These are phyloP conservation scores for Hapalemur alaotrensis DNA, from an alignment of 2,797 vertebrate species.

Conservation along the genomic window DNA sequence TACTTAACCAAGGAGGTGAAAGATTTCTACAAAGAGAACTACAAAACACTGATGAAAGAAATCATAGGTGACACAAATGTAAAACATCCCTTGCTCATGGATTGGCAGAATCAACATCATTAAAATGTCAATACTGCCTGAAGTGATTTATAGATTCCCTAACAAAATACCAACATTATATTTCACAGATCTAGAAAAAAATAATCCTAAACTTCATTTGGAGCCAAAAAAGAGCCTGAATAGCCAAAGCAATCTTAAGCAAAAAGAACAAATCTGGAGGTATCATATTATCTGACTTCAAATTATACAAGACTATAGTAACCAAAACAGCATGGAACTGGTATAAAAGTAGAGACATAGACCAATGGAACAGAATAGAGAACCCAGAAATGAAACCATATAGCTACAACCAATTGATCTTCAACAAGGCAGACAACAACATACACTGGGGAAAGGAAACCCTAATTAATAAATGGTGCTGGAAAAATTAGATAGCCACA, in stretches of 20 bases:
- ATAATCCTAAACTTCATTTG: not conserved
- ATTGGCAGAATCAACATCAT: not conserved
- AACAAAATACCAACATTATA: not conserved
- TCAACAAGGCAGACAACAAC: not conserved
- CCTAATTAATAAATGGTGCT: not conserved
- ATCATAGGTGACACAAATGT: not conserved
- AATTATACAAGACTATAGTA: not conserved
- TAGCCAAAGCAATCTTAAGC: not conserved
- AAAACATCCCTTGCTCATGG: not conserved
- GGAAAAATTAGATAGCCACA: not conserved
- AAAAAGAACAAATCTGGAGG: not conserved
- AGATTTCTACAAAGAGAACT: not conserved
- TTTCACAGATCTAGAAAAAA: not conserved
- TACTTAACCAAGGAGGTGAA: not conserved
- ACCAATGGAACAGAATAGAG: not conserved
- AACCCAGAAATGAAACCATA: not conserved
- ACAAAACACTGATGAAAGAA: not conserved
- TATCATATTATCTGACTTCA: not conserved
- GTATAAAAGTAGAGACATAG: not conserved
- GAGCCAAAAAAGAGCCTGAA: not conserved
- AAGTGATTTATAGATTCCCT: not conserved
- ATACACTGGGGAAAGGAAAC: not conserved
- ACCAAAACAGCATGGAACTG: not conserved
- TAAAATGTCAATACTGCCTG: not conserved
- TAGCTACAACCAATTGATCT: not conserved